These are phyloP conservation scores for Zygogramma bicolorata DNA, from an alignment of 2,888 invertebrate species.

Conservation along the genomic window DNA sequence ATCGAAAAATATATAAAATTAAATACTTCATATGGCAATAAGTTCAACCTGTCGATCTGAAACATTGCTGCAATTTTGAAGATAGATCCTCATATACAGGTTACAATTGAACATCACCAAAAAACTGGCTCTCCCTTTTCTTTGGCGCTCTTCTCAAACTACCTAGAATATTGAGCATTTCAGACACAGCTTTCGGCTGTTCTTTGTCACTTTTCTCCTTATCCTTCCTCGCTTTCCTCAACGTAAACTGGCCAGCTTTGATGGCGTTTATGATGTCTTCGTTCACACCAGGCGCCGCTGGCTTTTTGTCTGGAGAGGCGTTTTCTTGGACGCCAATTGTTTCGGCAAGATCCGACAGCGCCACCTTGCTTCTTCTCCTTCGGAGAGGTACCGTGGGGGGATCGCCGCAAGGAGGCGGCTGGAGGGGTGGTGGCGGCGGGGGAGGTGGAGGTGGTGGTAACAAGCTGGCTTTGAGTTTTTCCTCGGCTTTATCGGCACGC, in stretches of 20 bases:
- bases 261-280: constrained; percentile 83
- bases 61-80: not conserved
- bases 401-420: constrained; percentile 55
- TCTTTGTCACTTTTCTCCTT: constrained; percentile 70
- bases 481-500: constrained; percentile 72
- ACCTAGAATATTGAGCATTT: constrained; percentile 79
- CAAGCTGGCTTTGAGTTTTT: constrained; percentile 68
- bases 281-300: constrained; percentile 71
- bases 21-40: no score
- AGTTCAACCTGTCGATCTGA: not conserved
- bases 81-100: not conserved
- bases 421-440: constrained; percentile 50
- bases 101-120: constrained; percentile 46
- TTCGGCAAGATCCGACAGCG: constrained; percentile 56
- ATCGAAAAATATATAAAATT: no score
- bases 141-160: constrained; percentile 71
- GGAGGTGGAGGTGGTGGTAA: constrained; percentile 63
- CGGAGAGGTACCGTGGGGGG: constrained; percentile 70
- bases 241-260: constrained; percentile 80
- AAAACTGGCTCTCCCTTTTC: constrained; percentile 60
- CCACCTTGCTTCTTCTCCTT: constrained; percentile 64
- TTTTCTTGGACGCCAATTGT: constrained; percentile 51
- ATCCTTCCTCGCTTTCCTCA: constrained; percentile 75
- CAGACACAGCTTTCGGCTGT: constrained; percentile 74
- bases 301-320: constrained; percentile 42